These are phyloP conservation scores for Pissodes strobi DNA, from an alignment of 1,140 invertebrate species.

Conservation along the genomic window DNA sequence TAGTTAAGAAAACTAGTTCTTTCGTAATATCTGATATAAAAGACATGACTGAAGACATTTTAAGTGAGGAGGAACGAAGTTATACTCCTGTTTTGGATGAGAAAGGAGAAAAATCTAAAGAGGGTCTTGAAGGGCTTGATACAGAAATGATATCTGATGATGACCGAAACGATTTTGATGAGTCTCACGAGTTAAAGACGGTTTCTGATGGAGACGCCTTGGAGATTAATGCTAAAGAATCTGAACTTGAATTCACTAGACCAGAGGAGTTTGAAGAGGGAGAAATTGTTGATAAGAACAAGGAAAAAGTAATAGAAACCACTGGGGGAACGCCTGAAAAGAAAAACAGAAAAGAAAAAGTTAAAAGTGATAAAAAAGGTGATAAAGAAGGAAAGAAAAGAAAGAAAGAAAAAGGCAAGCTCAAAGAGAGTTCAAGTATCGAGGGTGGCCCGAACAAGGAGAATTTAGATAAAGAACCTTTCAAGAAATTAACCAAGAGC, in stretches of 20 bases:
- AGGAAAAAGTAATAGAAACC: slow-evolving; percentile 49
- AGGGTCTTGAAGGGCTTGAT: slow-evolving; percentile 65
- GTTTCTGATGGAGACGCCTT: slow-evolving; percentile 51
- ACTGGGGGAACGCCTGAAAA: slow-evolving; percentile 21
- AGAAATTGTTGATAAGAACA: slow-evolving; percentile 64
- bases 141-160: slow-evolving; percentile 75
- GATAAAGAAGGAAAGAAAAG: slow-evolving; percentile 57
- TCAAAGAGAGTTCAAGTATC: slow-evolving; percentile 35
- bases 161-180: slow-evolving; percentile 63
- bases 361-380: slow-evolving; percentile 32
- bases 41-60: slow-evolving; percentile 64
- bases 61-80: slow-evolving; percentile 65
- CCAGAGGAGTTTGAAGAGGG: slow-evolving; percentile 59
- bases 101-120: slow-evolving; percentile 31
- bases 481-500: slow-evolving; percentile 81
- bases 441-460: slow-evolving; percentile 54
- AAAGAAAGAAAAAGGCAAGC: slow-evolving; percentile 54
- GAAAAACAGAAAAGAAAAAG: slow-evolving; percentile 50
- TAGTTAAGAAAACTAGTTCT: slow-evolving; percentile 41
- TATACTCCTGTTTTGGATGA: slow-evolving; percentile 71
- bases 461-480: slow-evolving; percentile 59
- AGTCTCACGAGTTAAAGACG: slow-evolving; percentile 57
- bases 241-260: slow-evolving; percentile 51
- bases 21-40: slow-evolving; percentile 51
- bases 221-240: slow-evolving; percentile 56